phyloP scores from a whole-genome alignment of 64 coral and sea anemone species.

The Dendronephthya gigantea region DNA sequence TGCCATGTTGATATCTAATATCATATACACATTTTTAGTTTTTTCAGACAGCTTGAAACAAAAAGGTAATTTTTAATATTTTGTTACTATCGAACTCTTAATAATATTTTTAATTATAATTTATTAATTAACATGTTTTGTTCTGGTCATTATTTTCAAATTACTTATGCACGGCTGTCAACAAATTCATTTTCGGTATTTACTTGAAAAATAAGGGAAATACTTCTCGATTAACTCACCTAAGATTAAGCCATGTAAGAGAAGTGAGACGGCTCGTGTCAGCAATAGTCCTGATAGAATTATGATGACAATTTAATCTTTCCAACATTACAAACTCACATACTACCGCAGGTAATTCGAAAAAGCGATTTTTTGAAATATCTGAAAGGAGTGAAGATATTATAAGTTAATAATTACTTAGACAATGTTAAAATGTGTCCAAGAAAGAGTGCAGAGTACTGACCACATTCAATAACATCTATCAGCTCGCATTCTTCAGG shows the following conservation, averaged over 20 bases:
- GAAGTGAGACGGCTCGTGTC: conserved; percentile 57
- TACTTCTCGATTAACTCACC: conserved; percentile 46
- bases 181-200: neutral
- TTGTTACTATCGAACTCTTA: too few relatives aligned
- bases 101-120: too few relatives aligned
- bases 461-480: conserved; percentile 98
- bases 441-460: conserved; percentile 9
- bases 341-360: conserved; percentile 73
- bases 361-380: conserved; percentile 80
- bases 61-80: too few relatives aligned
- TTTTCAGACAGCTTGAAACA: too few relatives aligned
- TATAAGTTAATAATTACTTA: neutral
- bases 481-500: conserved; percentile 89
- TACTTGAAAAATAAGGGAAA: neutral
- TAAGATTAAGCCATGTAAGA: conserved; percentile 63
- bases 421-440: neutral
- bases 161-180: neutral
- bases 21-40: too few relatives aligned
- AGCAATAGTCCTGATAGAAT: conserved; percentile 60
- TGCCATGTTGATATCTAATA: too few relatives aligned
- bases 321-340: conserved; percentile 97
- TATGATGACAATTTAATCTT: conserved; percentile 77
- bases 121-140: too few relatives aligned
- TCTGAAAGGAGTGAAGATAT: conserved; percentile 41
- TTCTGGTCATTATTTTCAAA: too few relatives aligned